Conservation (phyloP, 2,888 invertebrate species). For the Listrodromus nycthemerus region DNA sequence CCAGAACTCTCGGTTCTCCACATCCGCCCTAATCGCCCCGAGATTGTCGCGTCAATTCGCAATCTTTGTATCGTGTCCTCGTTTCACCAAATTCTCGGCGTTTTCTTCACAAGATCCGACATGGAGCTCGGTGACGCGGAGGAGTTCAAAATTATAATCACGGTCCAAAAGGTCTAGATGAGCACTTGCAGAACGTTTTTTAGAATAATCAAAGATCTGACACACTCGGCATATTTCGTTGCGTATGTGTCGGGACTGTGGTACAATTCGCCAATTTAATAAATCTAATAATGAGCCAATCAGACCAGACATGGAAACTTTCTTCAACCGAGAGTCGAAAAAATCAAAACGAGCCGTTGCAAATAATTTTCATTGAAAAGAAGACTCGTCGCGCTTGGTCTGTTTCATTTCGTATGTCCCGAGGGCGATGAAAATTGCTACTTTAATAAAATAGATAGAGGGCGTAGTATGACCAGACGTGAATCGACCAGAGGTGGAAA, state of each 20-base stretch:
- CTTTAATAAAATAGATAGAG: slow-evolving; percentile 22
- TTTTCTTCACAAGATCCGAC: not conserved
- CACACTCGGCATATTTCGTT: slow-evolving; percentile 19
- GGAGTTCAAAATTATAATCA: not conserved
- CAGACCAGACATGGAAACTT: not conserved
- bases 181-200: too few relatives aligned
- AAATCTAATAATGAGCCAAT: not conserved
- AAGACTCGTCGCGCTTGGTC: not conserved
- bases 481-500: slow-evolving; percentile 17
- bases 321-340: slow-evolving; percentile 23
- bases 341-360: not conserved
- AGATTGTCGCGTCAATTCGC: slow-evolving; percentile 20
- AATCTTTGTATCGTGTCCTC: slow-evolving; percentile 46
- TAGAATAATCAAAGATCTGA: not conserved
- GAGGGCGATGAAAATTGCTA: slow-evolving; percentile 26
- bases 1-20: not conserved
- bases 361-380: too few relatives aligned
- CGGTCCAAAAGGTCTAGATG: not conserved
- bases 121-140: not conserved
- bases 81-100: slow-evolving; percentile 29
- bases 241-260: slow-evolving; percentile 38
- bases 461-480: not conserved
- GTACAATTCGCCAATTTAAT: slow-evolving; percentile 39
- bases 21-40: slow-evolving; percentile 26
- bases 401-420: slow-evolving; percentile 49